Evolutionary conservation across 2,888 invertebrate species (phyloP), one percentile per base, ranked within the genome.

Genomic region (Plebejus melissa): DNA sequence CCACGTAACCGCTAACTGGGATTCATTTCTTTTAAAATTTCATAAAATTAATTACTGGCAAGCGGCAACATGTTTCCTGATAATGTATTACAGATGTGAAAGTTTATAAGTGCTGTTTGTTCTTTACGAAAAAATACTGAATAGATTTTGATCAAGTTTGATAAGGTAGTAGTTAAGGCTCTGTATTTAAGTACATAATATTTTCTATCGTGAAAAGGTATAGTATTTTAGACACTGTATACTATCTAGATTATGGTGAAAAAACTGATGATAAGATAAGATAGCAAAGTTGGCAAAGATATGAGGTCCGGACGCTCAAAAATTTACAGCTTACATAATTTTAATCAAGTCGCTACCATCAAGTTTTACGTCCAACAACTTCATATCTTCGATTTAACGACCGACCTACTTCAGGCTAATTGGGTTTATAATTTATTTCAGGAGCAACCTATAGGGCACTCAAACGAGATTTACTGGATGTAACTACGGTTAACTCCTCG

Each of bases 11-110:
- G 82, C 80, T 87, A 83, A 82, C 84, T 81, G 84, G 86, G 86
- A 89, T 88, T 87, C 87, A 90, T 88, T 89, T 86, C 84, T 84
- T 83, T 83, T 82, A 83, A 81, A 83, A 83, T 85, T 85, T 84
- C 83, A 84, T 83, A 82, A 77, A 78, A 78, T 78, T 76, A 79
- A 77, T 76, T 69, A 71, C 69, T 75, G 74, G 60, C 11, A 58
- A 22, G 16, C 0, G 46, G 54, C 16, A 54, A 54, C 54, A 16
- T 54, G 54, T 46, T 46, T 11, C 46, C 7, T 41, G 41, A 41
- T 50, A 50, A 13, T 11, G 50, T 50, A 50, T 50, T 11, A 50
- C 2, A 50, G 2, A 50, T 3, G 2, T 13, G 2, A 50, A 50
- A 50, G 50, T 50, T 50, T 50, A 0, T 50, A 4, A 50, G 13